A percentile compares a stretch with the other conserved stretches of the same genome.
These are phyloP conservation scores for Oncorhynchus tshawytscha DNA, from an alignment of 2,113 vertebrate genomes.

Conservation along the genomic window DNA sequence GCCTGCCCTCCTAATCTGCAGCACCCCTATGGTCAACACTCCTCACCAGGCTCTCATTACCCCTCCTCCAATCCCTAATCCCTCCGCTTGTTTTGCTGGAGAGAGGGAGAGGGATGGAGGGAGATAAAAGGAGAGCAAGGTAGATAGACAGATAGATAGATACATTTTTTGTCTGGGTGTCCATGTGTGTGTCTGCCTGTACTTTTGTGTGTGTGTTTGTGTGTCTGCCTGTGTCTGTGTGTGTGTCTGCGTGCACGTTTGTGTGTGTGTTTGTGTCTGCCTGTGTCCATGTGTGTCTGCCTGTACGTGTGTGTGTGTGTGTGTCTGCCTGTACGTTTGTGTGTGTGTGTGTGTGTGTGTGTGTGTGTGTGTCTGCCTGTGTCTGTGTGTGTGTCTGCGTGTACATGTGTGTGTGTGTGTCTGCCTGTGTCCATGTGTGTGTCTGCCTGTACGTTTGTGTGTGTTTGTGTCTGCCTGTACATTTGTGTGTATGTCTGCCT, in stretches of 20 bases:
- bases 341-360: constrained; percentile 45
- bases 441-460: constrained; percentile 1
- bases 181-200: no score
- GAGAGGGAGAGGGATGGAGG: constrained; percentile 24
- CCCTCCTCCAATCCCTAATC: constrained; percentile 70
- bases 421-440: no score
- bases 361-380: no score
- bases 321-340: constrained; percentile 68
- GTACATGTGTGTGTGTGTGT: constrained; percentile 21
- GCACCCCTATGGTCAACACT: constrained; percentile 69
- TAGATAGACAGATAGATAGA: background rate
- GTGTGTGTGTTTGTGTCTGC: background rate
- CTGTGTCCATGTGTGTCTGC: no score
- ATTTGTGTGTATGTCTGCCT: constrained; percentile 4
- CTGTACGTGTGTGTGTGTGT: constrained; percentile 18
- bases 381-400: constrained; percentile 51
- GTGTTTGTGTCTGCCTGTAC: constrained; percentile 24
- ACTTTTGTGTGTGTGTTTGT: no score
- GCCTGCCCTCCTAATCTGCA: constrained; percentile 59
- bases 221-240: no score
- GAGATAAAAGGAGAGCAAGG: background rate
- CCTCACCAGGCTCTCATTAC: constrained; percentile 75
- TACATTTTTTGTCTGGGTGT: no score
- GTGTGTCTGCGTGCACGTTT: no score
- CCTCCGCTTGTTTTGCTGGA: constrained; percentile 74